phyloP scores from a whole-genome alignment of 2,113 vertebrate genomes.

The Gobio gobio region DNA sequence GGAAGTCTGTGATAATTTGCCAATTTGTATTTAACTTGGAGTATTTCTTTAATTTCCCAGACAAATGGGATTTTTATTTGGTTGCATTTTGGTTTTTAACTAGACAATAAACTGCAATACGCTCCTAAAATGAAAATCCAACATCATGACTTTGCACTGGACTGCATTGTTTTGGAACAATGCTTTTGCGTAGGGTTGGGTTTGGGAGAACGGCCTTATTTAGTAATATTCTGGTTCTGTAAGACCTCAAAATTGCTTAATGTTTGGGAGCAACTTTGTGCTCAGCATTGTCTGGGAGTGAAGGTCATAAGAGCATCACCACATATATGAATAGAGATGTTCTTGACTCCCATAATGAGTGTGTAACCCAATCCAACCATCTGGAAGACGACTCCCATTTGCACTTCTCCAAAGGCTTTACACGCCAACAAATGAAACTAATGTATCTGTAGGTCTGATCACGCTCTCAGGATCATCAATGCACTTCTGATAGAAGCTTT shows the following conservation, averaged over 20 bases:
- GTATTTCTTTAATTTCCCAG: not conserved
- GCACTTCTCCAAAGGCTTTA: not conserved
- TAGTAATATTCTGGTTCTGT: not conserved
- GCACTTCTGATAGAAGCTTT: not conserved
- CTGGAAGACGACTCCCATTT: slow-evolving; percentile 27
- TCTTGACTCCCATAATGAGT: slow-evolving; percentile 14
- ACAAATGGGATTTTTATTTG: not conserved
- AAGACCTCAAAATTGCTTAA: not conserved
- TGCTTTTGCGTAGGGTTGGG: not conserved
- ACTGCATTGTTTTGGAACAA: not conserved
- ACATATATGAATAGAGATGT: slow-evolving; percentile 22
- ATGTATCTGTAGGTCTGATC: not conserved
- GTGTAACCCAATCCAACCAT: slow-evolving; percentile 37
- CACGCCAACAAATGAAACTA: not conserved
- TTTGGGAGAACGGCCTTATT: not conserved
- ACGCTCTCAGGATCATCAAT: slow-evolving; percentile 1
- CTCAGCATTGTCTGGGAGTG: not conserved
- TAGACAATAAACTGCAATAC: not conserved
- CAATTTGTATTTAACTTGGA: slow-evolving; percentile 1
- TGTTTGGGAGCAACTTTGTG: not conserved
- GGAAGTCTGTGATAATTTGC: not conserved
- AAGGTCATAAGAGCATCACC: not conserved
- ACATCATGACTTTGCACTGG: too few species aligned
- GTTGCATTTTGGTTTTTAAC: not conserved
- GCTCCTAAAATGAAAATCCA: not conserved